Percentiles rank a stretch among this genome's conserved stretches.
Conservation (phyloP, 2,888 invertebrate genomes). For the Brachycybe producta region DNA sequence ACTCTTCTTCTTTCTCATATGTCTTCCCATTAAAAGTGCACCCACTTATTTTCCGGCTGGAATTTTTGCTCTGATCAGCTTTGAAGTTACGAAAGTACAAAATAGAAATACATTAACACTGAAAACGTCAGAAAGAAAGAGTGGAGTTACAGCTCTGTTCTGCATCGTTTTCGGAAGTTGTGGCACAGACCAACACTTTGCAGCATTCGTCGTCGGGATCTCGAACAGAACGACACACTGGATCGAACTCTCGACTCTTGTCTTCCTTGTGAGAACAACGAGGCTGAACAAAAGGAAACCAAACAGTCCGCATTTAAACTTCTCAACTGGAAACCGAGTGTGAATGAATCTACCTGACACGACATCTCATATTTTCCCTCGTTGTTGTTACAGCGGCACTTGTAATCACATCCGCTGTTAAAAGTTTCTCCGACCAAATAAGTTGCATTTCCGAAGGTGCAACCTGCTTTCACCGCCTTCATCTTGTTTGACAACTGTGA, state of each 20-base stretch:
- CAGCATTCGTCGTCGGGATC: constrained; percentile 24
- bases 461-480: constrained; percentile 22
- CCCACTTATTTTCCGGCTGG: constrained; percentile 38
- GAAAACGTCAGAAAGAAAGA: background rate
- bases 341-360: background rate
- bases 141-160: constrained; percentile 21
- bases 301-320: background rate
- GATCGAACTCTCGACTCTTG: constrained; percentile 6
- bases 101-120: too few relatives aligned
- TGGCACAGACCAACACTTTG: constrained; percentile 21
- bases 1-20: constrained; percentile 54
- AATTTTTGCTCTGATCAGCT: constrained; percentile 1
- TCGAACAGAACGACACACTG: constrained; percentile 19
- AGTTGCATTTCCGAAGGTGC: constrained; percentile 29
- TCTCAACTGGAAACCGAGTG: background rate
- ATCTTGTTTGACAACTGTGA: too few relatives aligned
- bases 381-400: constrained; percentile 30
- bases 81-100: too few relatives aligned
- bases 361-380: constrained; percentile 30
- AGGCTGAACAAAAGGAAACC: constrained; percentile 10
- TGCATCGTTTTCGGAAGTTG: constrained; percentile 25
- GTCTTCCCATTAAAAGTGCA: constrained; percentile 55
- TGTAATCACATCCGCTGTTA: constrained; percentile 30
- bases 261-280: constrained; percentile 20
- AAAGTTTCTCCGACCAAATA: constrained; percentile 30